Percentiles rank a stretch among this genome's conserved stretches.
Evolutionary conservation across 2,113 vertebrate species (phyloP).

Genomic region (Platycercus adscitus): DNA sequence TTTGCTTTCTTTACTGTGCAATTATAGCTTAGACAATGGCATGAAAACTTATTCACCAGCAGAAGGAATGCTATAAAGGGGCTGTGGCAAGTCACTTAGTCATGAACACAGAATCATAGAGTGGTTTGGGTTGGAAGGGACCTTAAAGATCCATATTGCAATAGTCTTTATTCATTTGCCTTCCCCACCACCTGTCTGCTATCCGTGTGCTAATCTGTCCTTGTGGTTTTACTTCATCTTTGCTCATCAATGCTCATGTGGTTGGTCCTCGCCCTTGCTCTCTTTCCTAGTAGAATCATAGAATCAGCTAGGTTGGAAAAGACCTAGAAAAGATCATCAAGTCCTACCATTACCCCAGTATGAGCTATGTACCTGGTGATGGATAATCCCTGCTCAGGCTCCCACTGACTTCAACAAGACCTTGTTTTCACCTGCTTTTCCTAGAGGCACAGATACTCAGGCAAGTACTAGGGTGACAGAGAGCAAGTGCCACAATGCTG

Average conservation of each 20-base stretch:
- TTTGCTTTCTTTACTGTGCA: not conserved
- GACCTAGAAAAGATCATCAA: not conserved
- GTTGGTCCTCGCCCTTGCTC: not conserved
- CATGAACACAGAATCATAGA: not conserved
- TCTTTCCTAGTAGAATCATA: not conserved
- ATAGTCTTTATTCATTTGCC: not conserved
- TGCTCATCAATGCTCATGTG: fast-evolving
- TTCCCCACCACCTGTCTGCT: not conserved
- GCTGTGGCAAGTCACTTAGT: not conserved
- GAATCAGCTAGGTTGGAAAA: not conserved
- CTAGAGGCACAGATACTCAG: not conserved
- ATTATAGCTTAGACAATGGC: not conserved
- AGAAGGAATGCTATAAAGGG: not conserved
- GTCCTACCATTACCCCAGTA: not conserved
- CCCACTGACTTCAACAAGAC: not conserved
- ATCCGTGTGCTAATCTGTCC: not conserved
- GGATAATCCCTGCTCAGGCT: not conserved
- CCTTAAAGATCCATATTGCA: not conserved
- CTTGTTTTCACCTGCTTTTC: not conserved
- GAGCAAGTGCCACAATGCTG: not conserved
- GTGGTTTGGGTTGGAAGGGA: not conserved
- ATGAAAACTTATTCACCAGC: not conserved
- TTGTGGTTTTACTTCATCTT: not conserved
- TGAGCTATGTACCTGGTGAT: not conserved
- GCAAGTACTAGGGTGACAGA: not conserved